Conservation (phyloP, 2,113 vertebrate species). For the Plecotus auritus region DNA sequence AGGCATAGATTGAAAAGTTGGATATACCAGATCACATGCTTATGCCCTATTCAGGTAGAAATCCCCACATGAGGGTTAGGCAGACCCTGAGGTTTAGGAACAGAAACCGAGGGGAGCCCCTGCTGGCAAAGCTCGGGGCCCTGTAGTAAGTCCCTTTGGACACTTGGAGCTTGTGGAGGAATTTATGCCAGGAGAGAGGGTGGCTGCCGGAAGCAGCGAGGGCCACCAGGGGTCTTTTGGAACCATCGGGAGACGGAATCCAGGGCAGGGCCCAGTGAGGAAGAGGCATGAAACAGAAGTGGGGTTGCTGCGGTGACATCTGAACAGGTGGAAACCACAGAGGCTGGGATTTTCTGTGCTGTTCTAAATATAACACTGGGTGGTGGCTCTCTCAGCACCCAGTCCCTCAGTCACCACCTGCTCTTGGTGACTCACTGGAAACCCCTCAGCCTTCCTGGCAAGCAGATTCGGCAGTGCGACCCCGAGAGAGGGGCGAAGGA, state of each 20-base stretch:
- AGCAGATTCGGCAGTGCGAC: neutral
- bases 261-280: too few species aligned
- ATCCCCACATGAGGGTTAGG: neutral
- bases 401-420: neutral
- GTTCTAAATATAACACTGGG: neutral
- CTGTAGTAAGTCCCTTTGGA: neutral
- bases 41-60: fast-evolving
- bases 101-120: neutral
- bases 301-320: fast-evolving
- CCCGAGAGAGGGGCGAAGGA: fast-evolving
- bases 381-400: neutral
- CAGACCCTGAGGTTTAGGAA: too few species aligned
- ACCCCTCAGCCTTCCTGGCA: neutral
- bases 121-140: neutral
- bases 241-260: neutral
- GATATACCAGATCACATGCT: neutral
- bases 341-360: neutral
- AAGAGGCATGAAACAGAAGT: fast-evolving
- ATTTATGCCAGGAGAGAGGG: neutral
- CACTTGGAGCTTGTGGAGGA: neutral
- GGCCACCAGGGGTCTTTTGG: neutral
- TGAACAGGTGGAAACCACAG: neutral
- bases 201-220: neutral
- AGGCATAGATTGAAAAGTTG: neutral
- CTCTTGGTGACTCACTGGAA: conserved; percentile 40